A percentile compares a stretch with the other conserved stretches of the same genome.
Conservation (phyloP, 2,113 vertebrate genomes). For the Cyanoderma ruficeps region DNA sequence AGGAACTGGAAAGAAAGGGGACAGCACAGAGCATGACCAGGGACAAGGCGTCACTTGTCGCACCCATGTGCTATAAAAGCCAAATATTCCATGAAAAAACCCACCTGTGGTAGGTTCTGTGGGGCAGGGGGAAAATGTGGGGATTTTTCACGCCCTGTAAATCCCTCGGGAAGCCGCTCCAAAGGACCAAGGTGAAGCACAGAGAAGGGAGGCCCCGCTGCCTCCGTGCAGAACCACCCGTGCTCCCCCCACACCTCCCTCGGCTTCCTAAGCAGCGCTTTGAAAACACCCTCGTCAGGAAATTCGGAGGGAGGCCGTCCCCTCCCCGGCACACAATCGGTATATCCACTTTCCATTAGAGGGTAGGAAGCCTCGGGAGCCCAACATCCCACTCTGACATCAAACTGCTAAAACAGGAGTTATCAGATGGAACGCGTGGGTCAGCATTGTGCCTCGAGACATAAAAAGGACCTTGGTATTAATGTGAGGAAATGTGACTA, state of each 20-base stretch:
- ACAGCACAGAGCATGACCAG: not conserved
- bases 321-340: not conserved
- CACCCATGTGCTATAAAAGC: fast-evolving
- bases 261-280: not conserved
- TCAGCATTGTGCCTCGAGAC: constrained; percentile 70
- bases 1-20: not conserved
- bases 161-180: fast-evolving
- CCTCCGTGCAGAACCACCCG: not conserved
- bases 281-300: constrained; percentile 39
- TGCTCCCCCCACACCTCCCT: not conserved
- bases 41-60: not conserved
- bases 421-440: constrained; percentile 65
- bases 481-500: constrained; percentile 74
- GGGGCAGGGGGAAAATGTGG: too few species aligned
- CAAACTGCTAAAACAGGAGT: constrained; percentile 72
- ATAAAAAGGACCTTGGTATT: constrained; percentile 69
- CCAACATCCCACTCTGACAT: constrained; percentile 59
- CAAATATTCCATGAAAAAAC: fast-evolving
- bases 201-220: fast-evolving
- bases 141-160: fast-evolving
- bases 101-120: not conserved
- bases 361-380: constrained; percentile 50
- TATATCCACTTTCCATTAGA: constrained; percentile 60
- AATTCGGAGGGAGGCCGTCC: constrained; percentile 1
- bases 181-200: not conserved